Evolutionary conservation across 30 jellyfish, hydroid and myxozoan species (phyloP).

Genomic region (Hydractinia echinata): DNA sequence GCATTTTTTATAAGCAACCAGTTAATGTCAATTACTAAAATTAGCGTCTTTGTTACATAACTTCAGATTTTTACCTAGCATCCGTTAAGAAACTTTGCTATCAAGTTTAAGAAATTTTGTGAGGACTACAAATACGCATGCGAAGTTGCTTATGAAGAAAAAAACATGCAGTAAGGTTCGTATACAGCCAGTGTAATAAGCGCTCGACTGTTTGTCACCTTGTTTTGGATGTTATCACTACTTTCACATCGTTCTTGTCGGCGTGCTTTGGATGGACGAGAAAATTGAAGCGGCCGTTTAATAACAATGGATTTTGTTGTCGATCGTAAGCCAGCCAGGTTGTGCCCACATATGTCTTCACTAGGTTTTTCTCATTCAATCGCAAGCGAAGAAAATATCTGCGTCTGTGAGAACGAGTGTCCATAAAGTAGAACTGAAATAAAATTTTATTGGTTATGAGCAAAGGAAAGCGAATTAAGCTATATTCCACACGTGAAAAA

Average conservation of each 20-base stretch:
- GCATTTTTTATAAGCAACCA: too few species aligned
- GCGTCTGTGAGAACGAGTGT: neutral
- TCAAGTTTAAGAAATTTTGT: too few species aligned
- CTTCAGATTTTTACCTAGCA: too few species aligned
- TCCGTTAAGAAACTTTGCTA: too few species aligned
- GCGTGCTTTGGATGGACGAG: slow-evolving; percentile 13
- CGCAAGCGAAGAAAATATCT: neutral
- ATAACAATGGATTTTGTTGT: slow-evolving; percentile 8
- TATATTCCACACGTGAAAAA: too few species aligned
- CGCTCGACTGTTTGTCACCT: neutral
- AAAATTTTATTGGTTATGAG: neutral
- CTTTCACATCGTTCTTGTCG: neutral
- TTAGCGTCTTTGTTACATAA: too few species aligned
- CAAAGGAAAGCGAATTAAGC: too few species aligned
- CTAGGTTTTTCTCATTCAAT: neutral
- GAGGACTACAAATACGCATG: too few species aligned
- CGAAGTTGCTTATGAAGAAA: too few species aligned
- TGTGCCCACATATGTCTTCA: neutral
- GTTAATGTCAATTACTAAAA: too few species aligned
- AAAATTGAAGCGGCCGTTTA: neutral
- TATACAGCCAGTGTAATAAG: too few species aligned
- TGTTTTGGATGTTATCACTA: neutral
- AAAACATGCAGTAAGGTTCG: too few species aligned
- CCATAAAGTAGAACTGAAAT: slow-evolving; percentile 4
- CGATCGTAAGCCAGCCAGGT: slow-evolving; percentile 26